Percentiles rank a stretch among this genome's conserved stretches.
These are phyloP conservation scores for Blastomussa wellsi DNA, from an alignment of 92 coral and sea anemone genomes.

Conservation along the genomic window DNA sequence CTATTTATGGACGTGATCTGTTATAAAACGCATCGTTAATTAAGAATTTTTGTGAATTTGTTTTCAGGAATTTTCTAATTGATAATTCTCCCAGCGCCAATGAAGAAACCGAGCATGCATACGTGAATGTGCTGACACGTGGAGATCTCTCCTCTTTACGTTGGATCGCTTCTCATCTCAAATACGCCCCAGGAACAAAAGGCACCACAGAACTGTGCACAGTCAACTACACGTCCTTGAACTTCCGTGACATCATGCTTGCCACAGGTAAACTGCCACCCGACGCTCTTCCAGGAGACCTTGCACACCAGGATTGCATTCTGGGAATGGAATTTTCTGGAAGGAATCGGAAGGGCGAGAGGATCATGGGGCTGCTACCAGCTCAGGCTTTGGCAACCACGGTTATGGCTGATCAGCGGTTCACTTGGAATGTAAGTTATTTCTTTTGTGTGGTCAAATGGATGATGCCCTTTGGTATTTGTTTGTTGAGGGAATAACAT, in stretches of 20 bases:
- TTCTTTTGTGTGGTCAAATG: background rate
- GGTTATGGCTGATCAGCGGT: conserved; percentile 85
- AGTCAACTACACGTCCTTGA: conserved; percentile 75
- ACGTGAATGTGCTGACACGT: conserved; percentile 83
- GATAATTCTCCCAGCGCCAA: conserved; percentile 43
- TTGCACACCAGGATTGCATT: conserved; percentile 86
- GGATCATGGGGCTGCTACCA: conserved; percentile 87
- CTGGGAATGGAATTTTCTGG: conserved; percentile 94
- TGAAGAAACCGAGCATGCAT: conserved; percentile 85
- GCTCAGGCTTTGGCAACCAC: conserved; percentile 88
- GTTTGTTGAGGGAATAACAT: no score
- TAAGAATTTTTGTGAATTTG: background rate
- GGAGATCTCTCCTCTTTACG: conserved; percentile 84
- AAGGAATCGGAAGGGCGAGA: conserved; percentile 64
- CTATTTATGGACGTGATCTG: no score
- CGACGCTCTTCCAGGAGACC: conserved; percentile 88
- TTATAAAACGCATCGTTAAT: no score
- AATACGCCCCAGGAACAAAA: conserved; percentile 70
- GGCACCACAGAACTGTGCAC: conserved; percentile 77
- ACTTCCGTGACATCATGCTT: conserved; percentile 89
- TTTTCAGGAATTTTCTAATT: conserved; percentile 59
- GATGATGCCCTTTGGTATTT: no score
- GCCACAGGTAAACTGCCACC: conserved; percentile 89
- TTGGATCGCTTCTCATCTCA: conserved; percentile 89
- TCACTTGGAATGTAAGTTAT: conserved; percentile 68